Evolutionary conservation across 2,797 vertebrate species (phyloP).

Genomic region (Taenioides sp.): DNA sequence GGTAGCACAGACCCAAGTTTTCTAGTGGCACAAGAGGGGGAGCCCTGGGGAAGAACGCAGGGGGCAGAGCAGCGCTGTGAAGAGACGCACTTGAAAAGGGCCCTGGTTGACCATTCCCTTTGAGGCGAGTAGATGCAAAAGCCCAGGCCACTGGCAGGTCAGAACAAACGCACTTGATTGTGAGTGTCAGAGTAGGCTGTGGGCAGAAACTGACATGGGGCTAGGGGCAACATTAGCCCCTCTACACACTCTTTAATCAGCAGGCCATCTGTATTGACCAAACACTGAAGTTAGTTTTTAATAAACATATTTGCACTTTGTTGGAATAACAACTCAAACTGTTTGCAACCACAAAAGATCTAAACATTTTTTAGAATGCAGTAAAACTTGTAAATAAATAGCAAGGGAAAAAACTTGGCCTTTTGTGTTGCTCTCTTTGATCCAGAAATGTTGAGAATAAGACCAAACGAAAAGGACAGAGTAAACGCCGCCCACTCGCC

Average conservation of each 20-base stretch:
- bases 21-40: conserved; percentile 59
- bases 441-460: conserved; percentile 67
- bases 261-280: conserved; percentile 34
- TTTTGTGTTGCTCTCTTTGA: conserved; percentile 74
- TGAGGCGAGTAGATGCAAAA: conserved; percentile 73
- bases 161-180: conserved; percentile 73
- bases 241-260: conserved; percentile 59
- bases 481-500: conserved; percentile 67
- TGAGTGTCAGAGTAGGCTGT: conserved; percentile 37
- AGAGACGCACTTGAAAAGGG: conserved; percentile 69
- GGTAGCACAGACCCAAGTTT: conserved; percentile 48
- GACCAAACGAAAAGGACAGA: conserved; percentile 59
- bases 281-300: conserved; percentile 50
- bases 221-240: conserved; percentile 45
- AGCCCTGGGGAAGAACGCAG: conserved; percentile 41
- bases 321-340: conserved; percentile 56
- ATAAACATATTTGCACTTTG: conserved; percentile 48
- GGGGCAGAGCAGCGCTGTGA: conserved; percentile 34
- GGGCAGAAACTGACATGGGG: conserved; percentile 32
- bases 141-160: conserved; percentile 67
- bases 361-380: conserved; percentile 60
- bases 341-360: conserved; percentile 49
- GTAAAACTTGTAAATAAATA: conserved; percentile 71
- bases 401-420: conserved; percentile 49
- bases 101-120: conserved; percentile 79